Percentiles rank a stretch among this genome's conserved stretches.
Evolutionary conservation across 2,888 invertebrate species (phyloP).

Genomic region (Cremastinae sp.): DNA sequence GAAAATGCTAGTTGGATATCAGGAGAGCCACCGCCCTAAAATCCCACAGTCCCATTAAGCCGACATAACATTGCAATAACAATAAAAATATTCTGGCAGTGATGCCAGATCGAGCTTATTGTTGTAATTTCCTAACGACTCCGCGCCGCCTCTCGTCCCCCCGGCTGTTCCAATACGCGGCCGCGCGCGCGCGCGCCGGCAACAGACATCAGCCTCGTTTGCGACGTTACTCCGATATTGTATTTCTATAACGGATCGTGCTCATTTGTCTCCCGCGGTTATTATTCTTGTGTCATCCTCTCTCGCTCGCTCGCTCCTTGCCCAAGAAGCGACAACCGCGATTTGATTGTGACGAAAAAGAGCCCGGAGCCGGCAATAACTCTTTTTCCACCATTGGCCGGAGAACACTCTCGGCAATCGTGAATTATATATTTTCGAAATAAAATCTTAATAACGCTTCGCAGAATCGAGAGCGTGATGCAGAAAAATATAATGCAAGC

Average conservation of each 20-base stretch:
- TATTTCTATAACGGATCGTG: neutral
- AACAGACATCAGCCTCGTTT: slow-evolving; percentile 8
- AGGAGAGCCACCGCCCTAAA: slow-evolving; percentile 40
- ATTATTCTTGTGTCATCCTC: slow-evolving; percentile 3
- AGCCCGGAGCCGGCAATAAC: slow-evolving; percentile 29
- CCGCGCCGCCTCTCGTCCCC: neutral
- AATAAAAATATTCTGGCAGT: slow-evolving; percentile 64
- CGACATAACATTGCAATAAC: slow-evolving; percentile 61
- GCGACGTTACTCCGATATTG: slow-evolving; percentile 17
- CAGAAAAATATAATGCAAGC: neutral
- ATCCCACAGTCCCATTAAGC: slow-evolving; percentile 57
- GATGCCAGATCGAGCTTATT: slow-evolving; percentile 63
- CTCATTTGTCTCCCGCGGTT: slow-evolving; percentile 3
- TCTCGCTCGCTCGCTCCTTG: no score
- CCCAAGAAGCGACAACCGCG: slow-evolving; percentile 45
- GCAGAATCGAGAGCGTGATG: neutral
- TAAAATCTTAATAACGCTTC: slow-evolving; percentile 28
- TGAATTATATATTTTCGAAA: neutral
- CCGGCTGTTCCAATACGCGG: slow-evolving; percentile 29
- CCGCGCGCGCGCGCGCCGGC: no score
- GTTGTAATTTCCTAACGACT: slow-evolving; percentile 66
- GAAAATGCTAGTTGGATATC: slow-evolving; percentile 45
- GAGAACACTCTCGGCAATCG: neutral
- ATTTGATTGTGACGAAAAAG: slow-evolving; percentile 40
- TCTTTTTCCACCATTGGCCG: slow-evolving; percentile 27